Evolutionary conservation across 1,140 invertebrate species (phyloP).

Genomic region (Spodoptera frugiperda): DNA sequence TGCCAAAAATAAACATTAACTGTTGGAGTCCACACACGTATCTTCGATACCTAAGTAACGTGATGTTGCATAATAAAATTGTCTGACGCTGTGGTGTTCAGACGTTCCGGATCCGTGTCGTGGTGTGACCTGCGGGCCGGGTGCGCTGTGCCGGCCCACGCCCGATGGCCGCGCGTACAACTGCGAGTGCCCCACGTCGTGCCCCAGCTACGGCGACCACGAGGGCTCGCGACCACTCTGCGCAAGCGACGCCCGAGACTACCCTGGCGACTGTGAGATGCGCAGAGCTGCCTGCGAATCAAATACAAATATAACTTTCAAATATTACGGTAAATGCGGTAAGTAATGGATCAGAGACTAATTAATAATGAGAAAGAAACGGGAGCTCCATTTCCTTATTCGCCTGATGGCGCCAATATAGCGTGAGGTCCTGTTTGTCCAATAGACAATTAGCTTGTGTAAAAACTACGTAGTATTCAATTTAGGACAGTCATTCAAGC

Average conservation of each 20-base stretch:
- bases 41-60: too few species aligned
- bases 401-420: too few species aligned
- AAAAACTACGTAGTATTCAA: not conserved
- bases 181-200: conserved; percentile 92
- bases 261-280: conserved; percentile 93
- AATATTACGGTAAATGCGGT: conserved; percentile 96
- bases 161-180: conserved; percentile 91
- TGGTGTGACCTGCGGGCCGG: conserved; percentile 90
- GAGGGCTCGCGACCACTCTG: conserved; percentile 91
- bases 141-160: conserved; percentile 91
- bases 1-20: too few species aligned
- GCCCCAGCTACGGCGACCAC: conserved; percentile 93
- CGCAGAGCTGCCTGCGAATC: conserved; percentile 91
- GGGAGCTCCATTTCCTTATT: too few species aligned
- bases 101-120: conserved; percentile 92
- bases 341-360: conserved; percentile 79
- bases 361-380: too few species aligned
- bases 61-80: not conserved
- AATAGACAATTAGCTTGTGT: too few species aligned
- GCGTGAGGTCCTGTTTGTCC: too few species aligned
- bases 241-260: conserved; percentile 91
- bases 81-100: conserved; percentile 70
- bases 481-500: not conserved
- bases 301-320: conserved; percentile 92
- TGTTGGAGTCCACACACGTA: too few species aligned